Conservation (phyloP, 2,888 invertebrate genomes). For the Dromius quadrimaculatus region DNA sequence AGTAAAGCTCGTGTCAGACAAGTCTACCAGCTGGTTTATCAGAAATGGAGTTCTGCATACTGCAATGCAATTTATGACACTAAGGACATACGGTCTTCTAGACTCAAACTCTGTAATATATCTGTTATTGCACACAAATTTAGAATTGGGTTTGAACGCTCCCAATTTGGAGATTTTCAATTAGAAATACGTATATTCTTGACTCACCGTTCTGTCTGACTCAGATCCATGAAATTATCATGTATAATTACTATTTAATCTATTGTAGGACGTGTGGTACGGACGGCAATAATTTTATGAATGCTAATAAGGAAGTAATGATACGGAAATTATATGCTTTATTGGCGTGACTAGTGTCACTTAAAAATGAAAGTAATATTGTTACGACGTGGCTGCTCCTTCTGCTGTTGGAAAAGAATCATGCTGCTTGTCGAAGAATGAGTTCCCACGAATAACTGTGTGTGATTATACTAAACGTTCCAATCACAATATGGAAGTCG, state of each 20-base stretch:
- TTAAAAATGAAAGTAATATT: constrained; percentile 38
- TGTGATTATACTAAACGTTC: constrained; percentile 20
- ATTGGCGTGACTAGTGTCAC: constrained; percentile 34
- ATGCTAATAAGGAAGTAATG: constrained; percentile 44
- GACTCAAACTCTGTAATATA: too few relatives aligned
- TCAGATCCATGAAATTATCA: constrained; percentile 25
- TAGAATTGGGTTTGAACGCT: too few relatives aligned
- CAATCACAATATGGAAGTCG: constrained; percentile 1
- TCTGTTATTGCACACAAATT: too few relatives aligned
- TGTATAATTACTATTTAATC: constrained; percentile 41
- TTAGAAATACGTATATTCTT: too few relatives aligned
- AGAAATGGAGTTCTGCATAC: background rate
- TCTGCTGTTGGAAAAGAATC: background rate
- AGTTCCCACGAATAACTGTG: constrained; percentile 19
- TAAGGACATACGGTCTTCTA: too few relatives aligned
- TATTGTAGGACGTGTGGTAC: constrained; percentile 19
- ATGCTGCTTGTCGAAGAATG: background rate
- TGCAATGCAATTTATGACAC: too few relatives aligned
- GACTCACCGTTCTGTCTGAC: constrained; percentile 1
- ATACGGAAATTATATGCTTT: constrained; percentile 36
- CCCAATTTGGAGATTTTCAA: too few relatives aligned
- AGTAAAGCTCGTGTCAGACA: too few relatives aligned
- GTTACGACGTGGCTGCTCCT: background rate
- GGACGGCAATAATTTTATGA: constrained; percentile 32
- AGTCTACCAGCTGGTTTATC: too few relatives aligned